These are phyloP conservation scores for Strigamia transsilvanica DNA, from an alignment of 2,888 invertebrate species.

Conservation along the genomic window DNA sequence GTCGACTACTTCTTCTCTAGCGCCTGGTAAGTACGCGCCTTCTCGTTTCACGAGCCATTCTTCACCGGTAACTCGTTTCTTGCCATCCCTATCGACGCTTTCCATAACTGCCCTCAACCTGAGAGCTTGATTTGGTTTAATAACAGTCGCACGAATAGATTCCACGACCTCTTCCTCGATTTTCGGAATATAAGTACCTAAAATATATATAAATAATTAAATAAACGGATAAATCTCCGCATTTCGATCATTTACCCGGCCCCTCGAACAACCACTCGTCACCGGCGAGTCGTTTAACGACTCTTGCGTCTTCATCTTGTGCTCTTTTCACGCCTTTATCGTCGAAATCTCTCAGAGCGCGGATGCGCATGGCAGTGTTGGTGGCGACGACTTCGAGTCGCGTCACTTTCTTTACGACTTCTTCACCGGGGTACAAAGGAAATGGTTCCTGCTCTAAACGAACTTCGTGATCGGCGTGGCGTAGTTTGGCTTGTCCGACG, in stretches of 20 bases:
- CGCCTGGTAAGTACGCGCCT: slow-evolving; percentile 68
- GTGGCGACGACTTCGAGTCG: slow-evolving; percentile 64
- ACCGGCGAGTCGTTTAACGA: slow-evolving; percentile 64
- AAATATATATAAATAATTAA: slow-evolving; percentile 34
- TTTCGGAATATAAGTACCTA: slow-evolving; percentile 66
- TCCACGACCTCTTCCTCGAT: slow-evolving; percentile 66
- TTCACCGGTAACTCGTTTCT: slow-evolving; percentile 63
- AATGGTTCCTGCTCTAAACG: slow-evolving; percentile 67
- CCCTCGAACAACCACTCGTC: slow-evolving; percentile 69
- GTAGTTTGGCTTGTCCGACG: slow-evolving; percentile 64
- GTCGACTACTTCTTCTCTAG: slow-evolving; percentile 67
- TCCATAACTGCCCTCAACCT: slow-evolving; percentile 65
- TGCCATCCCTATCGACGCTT: slow-evolving; percentile 63
- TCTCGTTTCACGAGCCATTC: slow-evolving; percentile 67
- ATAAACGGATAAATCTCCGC: background rate
- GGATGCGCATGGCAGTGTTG: slow-evolving; percentile 65
- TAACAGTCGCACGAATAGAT: slow-evolving; percentile 64
- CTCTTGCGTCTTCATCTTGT: slow-evolving; percentile 64
- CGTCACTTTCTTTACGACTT: slow-evolving; percentile 60
- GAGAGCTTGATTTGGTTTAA: slow-evolving; percentile 67
- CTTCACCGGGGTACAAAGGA: slow-evolving; percentile 67
- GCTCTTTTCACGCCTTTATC: slow-evolving; percentile 62
- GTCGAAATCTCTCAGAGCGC: slow-evolving; percentile 65
- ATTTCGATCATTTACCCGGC: slow-evolving; percentile 58
- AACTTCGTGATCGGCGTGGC: slow-evolving; percentile 67